A percentile compares a stretch with the other conserved stretches of the same genome.
phyloP scores from a whole-genome alignment of 1,140 invertebrate genomes.

The Drosophila setifemur region DNA sequence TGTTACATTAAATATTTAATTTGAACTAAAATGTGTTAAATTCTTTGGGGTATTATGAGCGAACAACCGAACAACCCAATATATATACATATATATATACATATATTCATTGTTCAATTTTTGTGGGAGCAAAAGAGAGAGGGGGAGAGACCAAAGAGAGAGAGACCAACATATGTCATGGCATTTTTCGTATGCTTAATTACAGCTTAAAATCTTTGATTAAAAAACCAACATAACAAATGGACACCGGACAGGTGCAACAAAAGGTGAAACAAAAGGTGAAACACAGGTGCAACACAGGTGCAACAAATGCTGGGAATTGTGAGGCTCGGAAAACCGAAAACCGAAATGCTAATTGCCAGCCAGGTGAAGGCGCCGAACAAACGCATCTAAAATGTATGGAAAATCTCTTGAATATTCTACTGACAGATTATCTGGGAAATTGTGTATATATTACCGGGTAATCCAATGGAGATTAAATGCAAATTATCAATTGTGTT shows the following conservation, averaged over 20 bases:
- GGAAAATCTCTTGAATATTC: conserved; percentile 7
- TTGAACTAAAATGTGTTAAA: conserved; percentile 81
- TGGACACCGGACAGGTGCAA: conserved; percentile 12
- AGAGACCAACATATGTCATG: conserved; percentile 43
- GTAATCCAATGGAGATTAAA: not conserved
- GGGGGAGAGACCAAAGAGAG: not conserved
- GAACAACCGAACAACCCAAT: conserved; percentile 30
- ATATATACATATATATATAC: too few species aligned
- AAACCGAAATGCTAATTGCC: conserved; percentile 38
- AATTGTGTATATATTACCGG: not conserved
- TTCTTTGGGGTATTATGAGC: conserved; percentile 74
- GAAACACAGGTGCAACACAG: conserved; percentile 11
- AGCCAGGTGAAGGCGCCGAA: not conserved
- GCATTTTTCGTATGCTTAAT: conserved; percentile 74
- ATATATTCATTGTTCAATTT: not conserved
- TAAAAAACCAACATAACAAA: conserved; percentile 52
- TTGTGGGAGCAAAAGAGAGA: conserved; percentile 1
- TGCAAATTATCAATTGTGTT: too few species aligned
- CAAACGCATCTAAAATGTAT: conserved; percentile 14
- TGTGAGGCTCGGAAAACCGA: too few species aligned
- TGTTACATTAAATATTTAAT: conserved; percentile 81
- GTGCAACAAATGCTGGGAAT: conserved; percentile 13
- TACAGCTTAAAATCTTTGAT: conserved; percentile 78
- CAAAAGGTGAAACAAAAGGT: conserved; percentile 16
- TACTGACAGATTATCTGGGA: not conserved